Base-by-base conservation (phyloP, 2,797 vertebrate species). In the Sebastes trivittatus region DNA sequence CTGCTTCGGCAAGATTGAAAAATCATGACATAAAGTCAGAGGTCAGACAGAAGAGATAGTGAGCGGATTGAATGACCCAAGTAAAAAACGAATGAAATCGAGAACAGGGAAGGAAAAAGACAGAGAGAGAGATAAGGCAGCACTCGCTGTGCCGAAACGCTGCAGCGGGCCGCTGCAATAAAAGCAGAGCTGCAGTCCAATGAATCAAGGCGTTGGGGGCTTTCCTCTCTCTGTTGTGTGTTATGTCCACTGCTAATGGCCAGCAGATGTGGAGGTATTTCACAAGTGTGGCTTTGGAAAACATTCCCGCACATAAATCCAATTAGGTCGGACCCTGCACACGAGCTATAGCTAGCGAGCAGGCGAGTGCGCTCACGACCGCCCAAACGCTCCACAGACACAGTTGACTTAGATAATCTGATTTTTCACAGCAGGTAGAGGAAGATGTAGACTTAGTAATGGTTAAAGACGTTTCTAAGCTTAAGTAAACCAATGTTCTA, bases 261-360 rank as follows among this genome's bases (percentile, higher is more conserved):
- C 92, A 94, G 92, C 95, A 96, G 95, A 96, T 96, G 95, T 94
- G 80, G 83, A 87, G 92, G 88, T 92, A 92, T 95, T 95, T 96
- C 94, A 95, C 94, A 95, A 95, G 94, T 96, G 92, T 92, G 91
- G 91, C 92, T 94, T 95, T 95, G 92, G 90, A 95, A 95, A 95
- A 95, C 94, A 95, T 95, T 95, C 95, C 92, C 90, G 89, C 92
- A 93, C 94, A 96, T 95, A 95, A 95, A 95, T 95, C 93, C 94
- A 94, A 95, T 95, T 95, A 94, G 89, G 86, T 87, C 60, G 92
- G 86, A 92, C 88, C 82, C 84, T 86, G 88, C 86, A 90, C 91
- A 89, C 85, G 77, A 93, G 90, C 87, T 86, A 14, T 42, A 83
- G 90, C 86, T 52, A 79, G 86, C 49, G 49, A 84, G 77, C 68